These are phyloP conservation scores for Sipha flava DNA, from an alignment of 1,140 invertebrate genomes.

Conservation along the genomic window DNA sequence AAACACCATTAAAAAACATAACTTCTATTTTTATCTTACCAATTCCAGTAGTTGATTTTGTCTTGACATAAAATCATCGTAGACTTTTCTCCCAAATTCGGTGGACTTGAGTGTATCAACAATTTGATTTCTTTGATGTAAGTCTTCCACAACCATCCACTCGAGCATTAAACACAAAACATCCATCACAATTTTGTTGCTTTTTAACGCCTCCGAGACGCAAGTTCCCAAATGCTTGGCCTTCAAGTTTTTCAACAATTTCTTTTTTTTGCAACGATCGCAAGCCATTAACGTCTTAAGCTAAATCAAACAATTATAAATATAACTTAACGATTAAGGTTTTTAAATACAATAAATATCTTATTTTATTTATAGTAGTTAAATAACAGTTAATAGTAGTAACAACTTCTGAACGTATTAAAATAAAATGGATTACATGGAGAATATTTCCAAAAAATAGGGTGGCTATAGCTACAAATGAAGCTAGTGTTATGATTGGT, in stretches of 20 bases:
- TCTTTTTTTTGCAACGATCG: constrained; percentile 61
- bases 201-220: constrained; percentile 63
- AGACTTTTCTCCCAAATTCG: constrained; percentile 48
- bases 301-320: constrained; percentile 46
- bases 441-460: too few relatives aligned
- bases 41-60: constrained; percentile 20
- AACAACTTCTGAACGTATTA: too few relatives aligned
- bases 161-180: constrained; percentile 73
- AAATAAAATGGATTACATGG: too few relatives aligned
- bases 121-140: constrained; percentile 64
- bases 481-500: too few relatives aligned
- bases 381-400: too few relatives aligned
- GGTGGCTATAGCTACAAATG: too few relatives aligned
- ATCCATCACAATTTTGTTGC: constrained; percentile 59
- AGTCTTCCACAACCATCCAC: constrained; percentile 59
- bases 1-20: not conserved
- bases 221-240: constrained; percentile 63
- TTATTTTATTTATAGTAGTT: too few relatives aligned
- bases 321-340: not conserved
- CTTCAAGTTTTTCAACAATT: constrained; percentile 61
- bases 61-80: constrained; percentile 23
- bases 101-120: constrained; percentile 74
- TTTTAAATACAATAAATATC: too few relatives aligned
- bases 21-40: constrained; percentile 1
- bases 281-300: constrained; percentile 61